Conservation (phyloP, 1,140 invertebrate species). For the Drosophila bifasciata region DNA sequence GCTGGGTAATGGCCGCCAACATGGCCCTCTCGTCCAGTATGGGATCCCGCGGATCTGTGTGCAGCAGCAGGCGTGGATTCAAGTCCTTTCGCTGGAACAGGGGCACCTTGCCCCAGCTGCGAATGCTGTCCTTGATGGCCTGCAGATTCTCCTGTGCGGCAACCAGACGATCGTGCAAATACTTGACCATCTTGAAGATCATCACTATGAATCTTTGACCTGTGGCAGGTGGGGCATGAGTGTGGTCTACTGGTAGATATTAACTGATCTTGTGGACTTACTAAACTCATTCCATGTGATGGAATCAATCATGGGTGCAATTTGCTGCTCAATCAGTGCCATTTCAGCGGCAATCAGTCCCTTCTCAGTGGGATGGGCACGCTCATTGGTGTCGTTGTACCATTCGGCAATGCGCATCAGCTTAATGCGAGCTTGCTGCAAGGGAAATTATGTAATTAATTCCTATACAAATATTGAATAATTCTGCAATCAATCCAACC, state of each 20-base stretch:
- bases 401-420: slow-evolving; percentile 84
- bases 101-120: slow-evolving; percentile 86
- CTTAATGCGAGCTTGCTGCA: slow-evolving; percentile 70
- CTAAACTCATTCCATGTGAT: slow-evolving; percentile 88
- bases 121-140: slow-evolving; percentile 84
- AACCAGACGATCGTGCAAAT: slow-evolving; percentile 86
- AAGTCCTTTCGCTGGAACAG: slow-evolving; percentile 86
- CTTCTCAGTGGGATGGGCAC: slow-evolving; percentile 86
- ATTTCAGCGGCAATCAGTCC: slow-evolving; percentile 87
- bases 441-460: too few relatives aligned
- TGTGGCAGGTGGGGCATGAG: slow-evolving; percentile 1
- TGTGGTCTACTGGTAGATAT: background rate
- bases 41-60: slow-evolving; percentile 85
- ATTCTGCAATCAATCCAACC: slow-evolving; percentile 28
- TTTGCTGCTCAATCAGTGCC: slow-evolving; percentile 85
- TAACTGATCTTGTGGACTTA: slow-evolving; percentile 62
- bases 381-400: slow-evolving; percentile 87
- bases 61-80: slow-evolving; percentile 85
- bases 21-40: slow-evolving; percentile 62
- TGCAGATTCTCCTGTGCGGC: slow-evolving; percentile 86
- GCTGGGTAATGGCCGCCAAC: slow-evolving; percentile 84
- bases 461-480: background rate
- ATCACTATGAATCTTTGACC: slow-evolving; percentile 63
- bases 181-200: slow-evolving; percentile 56
- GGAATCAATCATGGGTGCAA: slow-evolving; percentile 85